These are phyloP conservation scores for Amphibalanus amphitrite DNA, from an alignment of 1,140 invertebrate species.

Conservation along the genomic window DNA sequence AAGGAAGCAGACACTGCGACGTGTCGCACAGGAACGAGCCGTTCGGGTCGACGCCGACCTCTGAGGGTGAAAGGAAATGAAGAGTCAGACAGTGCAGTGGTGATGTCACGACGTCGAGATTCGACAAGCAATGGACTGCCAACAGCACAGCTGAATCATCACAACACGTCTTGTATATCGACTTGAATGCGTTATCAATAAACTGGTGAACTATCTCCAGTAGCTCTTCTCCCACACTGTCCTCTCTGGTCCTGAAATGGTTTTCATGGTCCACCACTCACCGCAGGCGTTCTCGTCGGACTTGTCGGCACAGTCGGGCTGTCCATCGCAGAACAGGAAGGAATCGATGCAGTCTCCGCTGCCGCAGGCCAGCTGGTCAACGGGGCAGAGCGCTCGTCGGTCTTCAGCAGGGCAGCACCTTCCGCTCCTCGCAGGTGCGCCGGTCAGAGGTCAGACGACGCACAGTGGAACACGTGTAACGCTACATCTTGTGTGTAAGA, in stretches of 20 bases:
- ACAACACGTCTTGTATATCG: too few relatives aligned
- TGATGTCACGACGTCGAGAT: too few relatives aligned
- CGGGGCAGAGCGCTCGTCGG: slow-evolving; percentile 75
- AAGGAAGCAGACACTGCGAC: slow-evolving; percentile 67
- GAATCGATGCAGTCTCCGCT: slow-evolving; percentile 78
- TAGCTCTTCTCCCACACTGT: too few relatives aligned
- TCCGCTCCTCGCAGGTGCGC: slow-evolving; percentile 50
- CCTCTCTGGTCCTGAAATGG: too few relatives aligned
- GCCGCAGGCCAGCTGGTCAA: slow-evolving; percentile 71
- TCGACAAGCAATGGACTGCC: too few relatives aligned
- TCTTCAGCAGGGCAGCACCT: slow-evolving; percentile 73
- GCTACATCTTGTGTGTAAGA: too few relatives aligned
- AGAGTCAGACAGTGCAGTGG: background rate
- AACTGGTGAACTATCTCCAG: too few relatives aligned
- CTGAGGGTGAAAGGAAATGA: slow-evolving; percentile 28
- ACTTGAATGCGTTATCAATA: too few relatives aligned
- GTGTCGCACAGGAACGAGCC: slow-evolving; percentile 74
- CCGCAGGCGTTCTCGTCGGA: slow-evolving; percentile 90
- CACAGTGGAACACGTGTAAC: too few relatives aligned
- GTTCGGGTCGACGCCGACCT: slow-evolving; percentile 72
- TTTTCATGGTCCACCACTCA: too few relatives aligned
- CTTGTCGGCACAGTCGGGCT: slow-evolving; percentile 77
- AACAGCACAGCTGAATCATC: too few relatives aligned
- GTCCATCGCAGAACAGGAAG: slow-evolving; percentile 80
- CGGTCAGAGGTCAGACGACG: background rate